Base-by-base conservation (phyloP, 2,113 vertebrate species). In the Tachuris rubrigastra region DNA sequence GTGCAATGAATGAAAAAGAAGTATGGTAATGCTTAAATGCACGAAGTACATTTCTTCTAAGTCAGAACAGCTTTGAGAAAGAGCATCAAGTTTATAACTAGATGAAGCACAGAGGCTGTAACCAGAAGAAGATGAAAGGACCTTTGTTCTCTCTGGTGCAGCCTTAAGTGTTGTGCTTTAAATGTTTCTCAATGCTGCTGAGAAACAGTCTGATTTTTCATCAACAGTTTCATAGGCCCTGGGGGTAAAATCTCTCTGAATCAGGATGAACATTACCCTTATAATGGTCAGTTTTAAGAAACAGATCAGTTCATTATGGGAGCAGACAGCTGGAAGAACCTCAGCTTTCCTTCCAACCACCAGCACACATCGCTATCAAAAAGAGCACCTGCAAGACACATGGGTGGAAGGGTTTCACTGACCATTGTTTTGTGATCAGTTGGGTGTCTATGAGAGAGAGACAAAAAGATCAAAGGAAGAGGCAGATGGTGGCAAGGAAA, bases 381-480 rank as follows among this genome's bases (percentile, higher is more conserved):
- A 93, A 55, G 52, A 88, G 80, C 91, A 95, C 91, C 86, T 96
- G 95, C 83, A 78, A 78, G 80, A 84, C 94, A 95, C 80, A 90
- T 95, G 95, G 68, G 55, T 89, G 72, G 42, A 86, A 92, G 47
- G 21, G 39, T 55, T 93, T 81, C 80, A 71, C 52, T 87, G 76
- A 56, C 53, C 76, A 84, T 90, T 95, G 91, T 95, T 90, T 92
- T 92, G 79, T 71, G 86, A 87, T 78, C 92, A 52, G 92, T 56
- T 88, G 96, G 95, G 65, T 89, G 83, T 84, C 91, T 89, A 22
- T 59, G 55, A 81, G 52, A 92, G 39, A 79, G 18, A 90, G 23
- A 83, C 67, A 86, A 86, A 97, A 79, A 94, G 86, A 96, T 96
- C 91, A 97, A 95, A 96, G 44, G 86, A 85, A 79, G 52, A 95